Evolutionary conservation across 2,113 vertebrate genomes (phyloP), one percentile per base, ranked within the genome.

Genomic region (Argyrosomus japonicus): DNA sequence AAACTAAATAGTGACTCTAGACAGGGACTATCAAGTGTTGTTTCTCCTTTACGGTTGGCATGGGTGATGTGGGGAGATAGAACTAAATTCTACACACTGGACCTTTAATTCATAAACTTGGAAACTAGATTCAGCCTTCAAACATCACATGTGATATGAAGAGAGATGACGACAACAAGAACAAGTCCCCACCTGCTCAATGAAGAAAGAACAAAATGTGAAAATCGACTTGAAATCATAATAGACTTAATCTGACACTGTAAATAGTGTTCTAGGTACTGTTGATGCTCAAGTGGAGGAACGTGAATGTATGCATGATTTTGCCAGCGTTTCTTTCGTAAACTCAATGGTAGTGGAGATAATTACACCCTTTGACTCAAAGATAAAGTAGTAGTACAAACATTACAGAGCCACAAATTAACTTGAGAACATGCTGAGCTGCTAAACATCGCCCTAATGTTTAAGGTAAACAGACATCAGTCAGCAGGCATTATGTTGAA

Each of bases 231-330:
- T 58, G 57, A 7, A 13, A 53, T 61, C 47, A 76, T 29, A 51
- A 78, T 67, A 73, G 54, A 3, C 21, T 56, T 61, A 54, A 53
- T 51, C 70, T 64, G 57, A 70, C 23, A 65, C n/a, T 19, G 6
- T 64, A 18, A 56, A 43, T 63, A 27, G 1, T 19, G 10, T 43
- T 7, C n/a, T 13, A 21, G 18, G 11, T 27, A 29, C 43, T 72
- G 43, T 50, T 57, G 18, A 18, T 32, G 27, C 45, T 58, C 32
- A 29, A 11, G 23, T 51, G 14, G 14, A 32, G 43, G n/a, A 50
- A 23, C 17, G 29, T 60, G 3, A 75, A 32, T 63, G 19, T 23
- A 36, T 11, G 23, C 2, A 60, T 68, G 27, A 15, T 27, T 62
- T 48, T 61, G 1, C 9, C 12, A 47, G 25, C 25, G 32, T 36